Evolutionary conservation across 2,888 invertebrate genomes (phyloP).

Genomic region (Drosophila borealis): DNA sequence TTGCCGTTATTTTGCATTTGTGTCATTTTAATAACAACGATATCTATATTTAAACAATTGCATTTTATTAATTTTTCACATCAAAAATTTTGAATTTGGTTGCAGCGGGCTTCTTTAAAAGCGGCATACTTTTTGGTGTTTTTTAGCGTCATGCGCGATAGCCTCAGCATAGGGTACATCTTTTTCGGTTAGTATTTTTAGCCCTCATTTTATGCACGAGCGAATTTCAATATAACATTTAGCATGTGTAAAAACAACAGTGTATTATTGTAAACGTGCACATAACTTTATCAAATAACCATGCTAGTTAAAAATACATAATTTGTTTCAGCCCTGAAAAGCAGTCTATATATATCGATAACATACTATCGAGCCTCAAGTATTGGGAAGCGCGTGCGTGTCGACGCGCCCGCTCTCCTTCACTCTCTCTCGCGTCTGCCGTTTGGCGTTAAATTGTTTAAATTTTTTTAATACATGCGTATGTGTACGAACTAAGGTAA

Average conservation of each 20-base stretch:
- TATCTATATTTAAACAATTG: no score
- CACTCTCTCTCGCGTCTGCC: neutral
- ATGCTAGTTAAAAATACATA: no score
- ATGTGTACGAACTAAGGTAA: slow-evolving; percentile 22
- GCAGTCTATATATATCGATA: slow-evolving; percentile 30
- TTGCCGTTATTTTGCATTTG: no score
- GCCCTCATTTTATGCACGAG: neutral
- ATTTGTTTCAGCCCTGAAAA: no score
- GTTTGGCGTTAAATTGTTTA: slow-evolving; percentile 26
- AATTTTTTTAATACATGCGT: slow-evolving; percentile 24
- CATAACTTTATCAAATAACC: no score
- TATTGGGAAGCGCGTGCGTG: slow-evolving; percentile 39
- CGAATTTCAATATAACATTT: neutral
- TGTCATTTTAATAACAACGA: no score
- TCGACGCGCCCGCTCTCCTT: slow-evolving; percentile 21
- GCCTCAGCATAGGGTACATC: no score
- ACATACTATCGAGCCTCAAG: neutral
- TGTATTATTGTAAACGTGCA: no score
- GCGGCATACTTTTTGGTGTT: neutral
- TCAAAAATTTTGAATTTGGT: neutral
- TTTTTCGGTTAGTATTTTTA: no score
- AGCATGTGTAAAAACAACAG: neutral
- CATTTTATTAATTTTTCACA: neutral
- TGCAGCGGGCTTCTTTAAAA: neutral
- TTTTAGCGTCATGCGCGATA: neutral